Conservation (phyloP, 2,113 vertebrate species). For the Catharus bicknelli region DNA sequence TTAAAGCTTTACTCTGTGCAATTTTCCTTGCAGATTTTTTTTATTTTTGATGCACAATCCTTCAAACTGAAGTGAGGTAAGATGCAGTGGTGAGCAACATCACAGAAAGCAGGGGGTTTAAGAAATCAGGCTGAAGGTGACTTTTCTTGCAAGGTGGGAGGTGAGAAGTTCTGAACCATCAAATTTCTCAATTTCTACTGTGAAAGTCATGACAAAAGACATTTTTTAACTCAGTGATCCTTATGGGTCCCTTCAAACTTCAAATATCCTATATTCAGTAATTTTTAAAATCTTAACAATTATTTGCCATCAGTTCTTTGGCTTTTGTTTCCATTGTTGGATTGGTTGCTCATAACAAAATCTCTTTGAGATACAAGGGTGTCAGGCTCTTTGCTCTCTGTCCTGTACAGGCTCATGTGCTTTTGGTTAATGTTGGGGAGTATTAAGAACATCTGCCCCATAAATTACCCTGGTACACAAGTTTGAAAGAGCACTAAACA, state of each 20-base stretch:
- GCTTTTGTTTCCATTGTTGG: not conserved
- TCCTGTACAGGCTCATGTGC: not conserved
- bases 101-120: not conserved
- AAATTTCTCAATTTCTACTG: not conserved
- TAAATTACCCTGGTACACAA: not conserved
- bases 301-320: not conserved
- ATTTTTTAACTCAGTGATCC: not conserved
- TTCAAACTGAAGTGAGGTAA: not conserved
- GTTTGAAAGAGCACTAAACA: not conserved
- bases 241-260: not conserved
- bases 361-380: not conserved
- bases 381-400: not conserved
- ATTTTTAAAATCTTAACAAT: not conserved
- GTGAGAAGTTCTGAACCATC: not conserved
- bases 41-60: not conserved
- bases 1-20: not conserved
- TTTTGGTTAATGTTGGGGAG: not conserved
- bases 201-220: not conserved
- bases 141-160: not conserved
- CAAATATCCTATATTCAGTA: not conserved
- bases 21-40: conserved; percentile 5
- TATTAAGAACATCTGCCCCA: not conserved
- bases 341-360: not conserved
- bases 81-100: not conserved
- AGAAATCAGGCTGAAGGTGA: not conserved